Percentiles rank a stretch among this genome's conserved stretches.
These are phyloP conservation scores for Tetramorium simillimum DNA, from an alignment of 1,140 invertebrate genomes.

Conservation along the genomic window DNA sequence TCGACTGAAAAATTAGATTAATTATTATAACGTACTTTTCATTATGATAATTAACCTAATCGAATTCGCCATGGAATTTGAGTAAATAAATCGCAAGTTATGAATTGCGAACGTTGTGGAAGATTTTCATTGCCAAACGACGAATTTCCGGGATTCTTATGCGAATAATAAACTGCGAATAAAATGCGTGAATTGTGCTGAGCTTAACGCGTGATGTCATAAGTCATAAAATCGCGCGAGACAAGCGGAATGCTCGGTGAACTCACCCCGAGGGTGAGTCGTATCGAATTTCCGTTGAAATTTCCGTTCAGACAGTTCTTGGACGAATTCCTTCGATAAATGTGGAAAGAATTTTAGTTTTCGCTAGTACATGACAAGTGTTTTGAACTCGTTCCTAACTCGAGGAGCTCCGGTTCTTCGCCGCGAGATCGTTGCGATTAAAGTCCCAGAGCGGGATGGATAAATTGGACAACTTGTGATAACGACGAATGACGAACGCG, in stretches of 20 bases:
- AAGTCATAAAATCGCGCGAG: background rate
- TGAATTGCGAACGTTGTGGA: background rate
- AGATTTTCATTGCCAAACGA: background rate
- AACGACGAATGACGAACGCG: background rate
- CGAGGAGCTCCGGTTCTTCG: background rate
- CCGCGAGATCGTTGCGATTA: background rate
- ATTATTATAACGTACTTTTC: background rate
- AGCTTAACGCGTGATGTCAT: background rate
- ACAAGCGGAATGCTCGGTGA: background rate
- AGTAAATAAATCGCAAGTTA: background rate
- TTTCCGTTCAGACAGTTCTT: background rate
- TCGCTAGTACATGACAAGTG: background rate
- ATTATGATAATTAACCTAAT: background rate
- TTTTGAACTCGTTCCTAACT: background rate
- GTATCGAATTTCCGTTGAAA: background rate
- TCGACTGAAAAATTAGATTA: background rate
- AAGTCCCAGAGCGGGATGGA: background rate
- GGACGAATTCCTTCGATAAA: background rate
- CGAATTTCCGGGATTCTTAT: background rate
- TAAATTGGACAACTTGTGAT: slow-evolving; percentile 5
- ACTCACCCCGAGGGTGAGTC: background rate
- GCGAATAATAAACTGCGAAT: background rate
- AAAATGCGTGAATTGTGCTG: too few relatives aligned
- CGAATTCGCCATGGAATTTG: background rate
- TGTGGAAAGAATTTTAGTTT: background rate